These are phyloP conservation scores for Oeneis ivallda DNA, from an alignment of 2,888 invertebrate genomes.

Conservation along the genomic window DNA sequence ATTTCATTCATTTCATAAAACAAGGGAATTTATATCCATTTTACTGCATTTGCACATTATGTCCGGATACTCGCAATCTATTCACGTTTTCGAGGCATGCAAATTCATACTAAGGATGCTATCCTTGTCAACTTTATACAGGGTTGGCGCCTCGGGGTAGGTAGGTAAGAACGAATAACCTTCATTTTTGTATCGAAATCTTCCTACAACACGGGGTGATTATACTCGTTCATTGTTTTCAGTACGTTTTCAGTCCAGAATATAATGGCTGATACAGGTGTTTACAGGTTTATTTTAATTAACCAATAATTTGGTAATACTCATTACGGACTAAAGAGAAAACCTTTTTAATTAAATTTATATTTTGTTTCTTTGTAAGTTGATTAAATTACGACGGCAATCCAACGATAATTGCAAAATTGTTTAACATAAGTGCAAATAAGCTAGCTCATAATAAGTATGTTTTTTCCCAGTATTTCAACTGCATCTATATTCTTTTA, in stretches of 20 bases:
- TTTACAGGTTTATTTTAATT: slow-evolving; percentile 33
- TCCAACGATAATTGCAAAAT: background rate
- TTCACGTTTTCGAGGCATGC: too few species aligned
- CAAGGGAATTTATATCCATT: too few species aligned
- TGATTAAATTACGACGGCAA: background rate
- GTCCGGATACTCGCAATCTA: too few species aligned
- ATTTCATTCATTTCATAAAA: too few species aligned
- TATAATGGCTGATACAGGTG: background rate
- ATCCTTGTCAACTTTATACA: background rate
- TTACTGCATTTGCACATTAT: too few species aligned
- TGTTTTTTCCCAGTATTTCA: too few species aligned
- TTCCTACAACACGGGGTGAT: slow-evolving; percentile 46
- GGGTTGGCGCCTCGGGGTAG: slow-evolving; percentile 39
- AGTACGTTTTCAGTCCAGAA: slow-evolving; percentile 8
- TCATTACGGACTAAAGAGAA: slow-evolving; percentile 25
- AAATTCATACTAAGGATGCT: too few species aligned
- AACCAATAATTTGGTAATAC: slow-evolving; percentile 32
- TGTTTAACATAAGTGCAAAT: too few species aligned
- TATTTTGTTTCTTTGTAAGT: slow-evolving; percentile 13
- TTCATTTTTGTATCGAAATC: slow-evolving; percentile 50
- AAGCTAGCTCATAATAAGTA: too few species aligned
- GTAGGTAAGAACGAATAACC: slow-evolving; percentile 43
- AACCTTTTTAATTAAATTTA: slow-evolving; percentile 23
- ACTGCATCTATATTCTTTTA: too few species aligned
- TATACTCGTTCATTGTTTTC: slow-evolving; percentile 42